phyloP scores from a whole-genome alignment of 2,113 vertebrate genomes.

The Corynorhinus townsendii region DNA sequence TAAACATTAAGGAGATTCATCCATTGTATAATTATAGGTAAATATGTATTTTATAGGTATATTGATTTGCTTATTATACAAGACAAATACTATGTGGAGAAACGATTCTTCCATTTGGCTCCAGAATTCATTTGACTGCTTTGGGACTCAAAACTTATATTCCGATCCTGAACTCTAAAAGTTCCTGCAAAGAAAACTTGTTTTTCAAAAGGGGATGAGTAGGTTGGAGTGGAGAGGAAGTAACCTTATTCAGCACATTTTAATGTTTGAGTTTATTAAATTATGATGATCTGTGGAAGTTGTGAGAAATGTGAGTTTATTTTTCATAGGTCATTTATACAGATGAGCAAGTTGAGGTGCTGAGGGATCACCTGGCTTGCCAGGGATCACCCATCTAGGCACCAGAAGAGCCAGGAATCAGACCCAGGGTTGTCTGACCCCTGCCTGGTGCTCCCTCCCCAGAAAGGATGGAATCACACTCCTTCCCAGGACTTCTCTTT shows the following conservation, averaged over 20 bases:
- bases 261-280: neutral
- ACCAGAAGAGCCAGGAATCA: neutral
- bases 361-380: neutral
- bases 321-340: neutral
- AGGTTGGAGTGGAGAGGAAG: neutral
- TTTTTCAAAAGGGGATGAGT: neutral
- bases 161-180: neutral
- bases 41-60: neutral
- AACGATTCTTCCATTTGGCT: neutral
- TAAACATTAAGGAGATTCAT: conserved; percentile 3
- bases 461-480: neutral
- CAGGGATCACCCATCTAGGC: neutral
- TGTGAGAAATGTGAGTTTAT: neutral
- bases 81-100: neutral
- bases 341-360: neutral
- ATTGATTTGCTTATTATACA: neutral
- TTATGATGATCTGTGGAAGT: neutral
- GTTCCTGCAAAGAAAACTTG: neutral
- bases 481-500: neutral
- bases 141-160: neutral
- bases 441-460: neutral
- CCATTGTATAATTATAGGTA: neutral
- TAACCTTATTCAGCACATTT: neutral
- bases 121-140: neutral
- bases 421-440: neutral